Percentiles rank a stretch among this genome's conserved stretches.
phyloP scores from a whole-genome alignment of 2,888 invertebrate species.

The Exephanes ischioxanthus region DNA sequence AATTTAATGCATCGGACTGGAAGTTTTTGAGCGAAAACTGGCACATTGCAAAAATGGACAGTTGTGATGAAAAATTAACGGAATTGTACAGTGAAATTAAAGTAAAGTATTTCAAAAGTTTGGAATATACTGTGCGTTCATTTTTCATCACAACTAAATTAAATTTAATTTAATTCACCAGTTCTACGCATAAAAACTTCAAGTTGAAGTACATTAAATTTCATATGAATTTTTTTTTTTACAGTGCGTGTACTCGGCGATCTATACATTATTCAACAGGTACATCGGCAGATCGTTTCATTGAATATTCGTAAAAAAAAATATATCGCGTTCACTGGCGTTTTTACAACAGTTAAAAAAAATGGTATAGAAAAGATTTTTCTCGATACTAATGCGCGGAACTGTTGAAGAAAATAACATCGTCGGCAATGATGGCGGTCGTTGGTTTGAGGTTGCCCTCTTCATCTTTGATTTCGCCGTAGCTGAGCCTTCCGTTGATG shows the following conservation, averaged over 20 bases:
- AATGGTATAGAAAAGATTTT: not conserved
- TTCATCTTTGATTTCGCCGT: conserved; percentile 93
- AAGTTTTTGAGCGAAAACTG: too few species aligned
- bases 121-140: too few species aligned
- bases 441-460: conserved; percentile 90
- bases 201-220: too few species aligned
- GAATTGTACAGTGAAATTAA: too few species aligned
- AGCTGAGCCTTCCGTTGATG: conserved; percentile 93
- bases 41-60: too few species aligned
- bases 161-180: too few species aligned
- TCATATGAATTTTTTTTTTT: too few species aligned
- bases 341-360: not conserved
- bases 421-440: conserved; percentile 95
- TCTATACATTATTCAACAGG: not conserved
- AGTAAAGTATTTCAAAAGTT: too few species aligned
- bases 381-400: not conserved
- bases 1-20: too few species aligned
- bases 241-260: not conserved
- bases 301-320: conserved; percentile 22
- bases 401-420: conserved; percentile 90
- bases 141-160: too few species aligned
- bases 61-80: too few species aligned
- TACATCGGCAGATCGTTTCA: conserved; percentile 4
- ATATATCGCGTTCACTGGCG: not conserved
- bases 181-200: too few species aligned